Conservation (phyloP, 2,113 vertebrate genomes). For the Lichenostomus cassidix region DNA sequence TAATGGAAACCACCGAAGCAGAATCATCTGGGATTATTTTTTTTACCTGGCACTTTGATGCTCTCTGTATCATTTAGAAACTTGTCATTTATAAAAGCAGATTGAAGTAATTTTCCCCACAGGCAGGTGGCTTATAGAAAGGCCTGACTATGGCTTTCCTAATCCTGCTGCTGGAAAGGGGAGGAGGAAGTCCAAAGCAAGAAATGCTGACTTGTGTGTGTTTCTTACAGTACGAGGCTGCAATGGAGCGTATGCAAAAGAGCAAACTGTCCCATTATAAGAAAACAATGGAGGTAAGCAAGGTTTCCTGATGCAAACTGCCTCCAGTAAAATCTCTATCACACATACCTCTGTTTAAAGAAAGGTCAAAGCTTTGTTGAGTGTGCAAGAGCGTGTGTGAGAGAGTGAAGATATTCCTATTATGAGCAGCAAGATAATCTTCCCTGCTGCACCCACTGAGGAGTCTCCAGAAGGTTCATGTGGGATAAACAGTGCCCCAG, state of each 20-base stretch:
- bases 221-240: constrained; percentile 82
- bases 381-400: background rate
- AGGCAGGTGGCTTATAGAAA: background rate
- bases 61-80: background rate
- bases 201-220: background rate
- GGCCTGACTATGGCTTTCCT: background rate
- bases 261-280: constrained; percentile 88
- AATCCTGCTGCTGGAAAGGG: background rate
- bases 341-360: background rate
- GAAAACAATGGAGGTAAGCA: constrained; percentile 89
- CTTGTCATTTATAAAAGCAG: background rate
- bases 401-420: background rate
- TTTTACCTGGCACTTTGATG: background rate
- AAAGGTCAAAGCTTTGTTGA: background rate
- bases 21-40: background rate
- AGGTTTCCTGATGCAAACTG: background rate
- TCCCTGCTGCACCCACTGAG: background rate
- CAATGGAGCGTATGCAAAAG: constrained; percentile 91
- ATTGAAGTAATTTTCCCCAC: background rate
- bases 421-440: background rate
- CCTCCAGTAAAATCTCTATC: background rate
- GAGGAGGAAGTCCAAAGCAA: background rate
- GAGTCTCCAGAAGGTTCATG: background rate
- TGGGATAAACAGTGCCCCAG: background rate
- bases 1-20: background rate